Evolutionary conservation across 1,140 invertebrate species (phyloP).

Genomic region (Carcinoscorpius rotundicauda): DNA sequence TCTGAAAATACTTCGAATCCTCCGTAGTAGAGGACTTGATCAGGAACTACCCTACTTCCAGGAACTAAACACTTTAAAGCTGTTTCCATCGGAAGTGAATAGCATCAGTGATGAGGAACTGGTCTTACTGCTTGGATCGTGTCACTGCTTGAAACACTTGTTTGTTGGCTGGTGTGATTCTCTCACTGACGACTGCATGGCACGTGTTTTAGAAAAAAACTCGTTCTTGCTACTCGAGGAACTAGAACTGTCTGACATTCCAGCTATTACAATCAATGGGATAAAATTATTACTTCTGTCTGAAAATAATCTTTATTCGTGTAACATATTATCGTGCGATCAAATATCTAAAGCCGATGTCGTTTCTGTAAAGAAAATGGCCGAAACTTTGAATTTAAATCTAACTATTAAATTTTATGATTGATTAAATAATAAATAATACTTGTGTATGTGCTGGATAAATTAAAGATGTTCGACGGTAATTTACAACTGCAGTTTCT

Average conservation of each 20-base stretch:
- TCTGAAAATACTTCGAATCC: background rate
- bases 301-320: background rate
- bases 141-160: background rate
- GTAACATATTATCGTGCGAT: conserved; percentile 2
- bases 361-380: background rate
- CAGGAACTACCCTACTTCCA: background rate
- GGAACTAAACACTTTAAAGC: background rate
- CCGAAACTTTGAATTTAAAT: background rate
- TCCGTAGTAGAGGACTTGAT: background rate
- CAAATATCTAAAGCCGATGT: background rate
- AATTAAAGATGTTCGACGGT: too few relatives aligned
- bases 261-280: background rate
- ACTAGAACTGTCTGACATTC: background rate
- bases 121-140: background rate
- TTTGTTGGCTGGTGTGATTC: background rate
- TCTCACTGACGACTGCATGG: background rate
- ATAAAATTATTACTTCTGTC: background rate
- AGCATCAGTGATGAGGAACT: background rate
- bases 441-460: too few relatives aligned
- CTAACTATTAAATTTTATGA: background rate
- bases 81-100: background rate
- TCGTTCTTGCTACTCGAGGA: background rate
- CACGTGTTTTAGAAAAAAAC: background rate
- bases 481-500: too few relatives aligned
- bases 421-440: background rate